Conservation (phyloP, 2,888 invertebrate species). For the Tridacna gigas region DNA sequence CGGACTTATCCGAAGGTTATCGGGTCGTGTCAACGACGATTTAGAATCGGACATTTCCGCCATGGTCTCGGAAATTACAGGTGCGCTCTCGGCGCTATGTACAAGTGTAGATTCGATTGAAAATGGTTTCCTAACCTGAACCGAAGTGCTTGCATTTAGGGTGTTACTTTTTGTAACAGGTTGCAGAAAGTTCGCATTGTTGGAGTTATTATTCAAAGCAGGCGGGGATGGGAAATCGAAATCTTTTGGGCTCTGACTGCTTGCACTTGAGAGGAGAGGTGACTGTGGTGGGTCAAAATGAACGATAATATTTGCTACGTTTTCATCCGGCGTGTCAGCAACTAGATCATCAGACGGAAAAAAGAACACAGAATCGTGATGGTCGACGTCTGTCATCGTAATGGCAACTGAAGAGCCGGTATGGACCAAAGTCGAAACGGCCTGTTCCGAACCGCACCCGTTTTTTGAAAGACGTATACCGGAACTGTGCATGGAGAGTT, state of each 20-base stretch:
- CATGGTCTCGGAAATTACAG: background rate
- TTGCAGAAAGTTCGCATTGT: conserved; percentile 49
- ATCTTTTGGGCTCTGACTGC: conserved; percentile 75
- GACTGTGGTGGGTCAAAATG: conserved; percentile 83
- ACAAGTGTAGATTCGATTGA: background rate
- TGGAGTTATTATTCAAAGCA: conserved; percentile 8
- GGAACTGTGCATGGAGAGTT: conserved; percentile 65
- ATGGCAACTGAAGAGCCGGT: conserved; percentile 77
- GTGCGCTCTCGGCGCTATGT: background rate
- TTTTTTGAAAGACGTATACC: conserved; percentile 58
- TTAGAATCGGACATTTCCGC: conserved; percentile 49
- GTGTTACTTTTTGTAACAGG: conserved; percentile 41
- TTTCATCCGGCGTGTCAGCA: conserved; percentile 62
- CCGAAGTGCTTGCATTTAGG: background rate
- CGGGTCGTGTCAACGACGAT: conserved; percentile 45
- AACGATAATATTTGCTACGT: conserved; percentile 78
- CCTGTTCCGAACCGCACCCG: conserved; percentile 64
- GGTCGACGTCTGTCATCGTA: conserved; percentile 77
- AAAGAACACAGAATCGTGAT: conserved; percentile 59
- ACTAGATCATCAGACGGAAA: conserved; percentile 61
- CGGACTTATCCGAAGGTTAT: conserved; percentile 52
- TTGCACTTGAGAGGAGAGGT: conserved; percentile 77
- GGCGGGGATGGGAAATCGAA: conserved; percentile 76
- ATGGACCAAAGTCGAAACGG: conserved; percentile 63
- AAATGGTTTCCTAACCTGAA: background rate